Evolutionary conservation across 2,888 invertebrate genomes (phyloP), one percentile per base, ranked within the genome.

Genomic region (Sericinus montela): DNA sequence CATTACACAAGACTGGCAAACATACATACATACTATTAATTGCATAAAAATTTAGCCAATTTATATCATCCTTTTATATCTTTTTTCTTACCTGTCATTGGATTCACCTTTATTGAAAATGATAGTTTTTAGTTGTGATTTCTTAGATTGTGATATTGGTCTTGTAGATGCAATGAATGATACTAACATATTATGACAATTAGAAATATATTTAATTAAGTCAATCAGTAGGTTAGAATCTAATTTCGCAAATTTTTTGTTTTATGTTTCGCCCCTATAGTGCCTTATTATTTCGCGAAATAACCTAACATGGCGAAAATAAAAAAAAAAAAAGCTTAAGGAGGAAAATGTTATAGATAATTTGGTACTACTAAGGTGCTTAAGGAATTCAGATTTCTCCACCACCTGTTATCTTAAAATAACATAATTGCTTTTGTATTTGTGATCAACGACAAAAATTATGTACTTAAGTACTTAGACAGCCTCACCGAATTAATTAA

Each of bases 61-160:
- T 23, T 39, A 19, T 15, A 23, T 15, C 10, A 14, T 37, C 16
- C 29, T 37, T n/a, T 37, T 45, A 14, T n/a, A 23, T 23, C 39
- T 46, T 39, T 37, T 36, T 16, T 10, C 30, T 37, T 38, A 36
- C n/a, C n/a, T n/a, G n/a, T n/a, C n/a, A n/a, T n/a, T n/a, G n/a
- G 13, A 47, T 47, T 47, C 41, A 41, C 41, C 16, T 3, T 44
- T 29, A 41, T 36, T 36, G 8, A 41, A 37, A 36, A 15, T 11
- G 29, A 25, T n/a, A 36, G 10, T 41, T 29, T 16, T 41, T 29
- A 19, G 47, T 41, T 47, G 41, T 47, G 41, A 47, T 47, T 47
- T 41, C 29, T 35, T 47, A 41, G 35, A 47, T 41, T 48, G 48
- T 48, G 43, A 48, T 48, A 48, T 48, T 48, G 38, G 43, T 48